Conservation (phyloP, 2,113 vertebrate genomes). For the Micromys minutus region DNA sequence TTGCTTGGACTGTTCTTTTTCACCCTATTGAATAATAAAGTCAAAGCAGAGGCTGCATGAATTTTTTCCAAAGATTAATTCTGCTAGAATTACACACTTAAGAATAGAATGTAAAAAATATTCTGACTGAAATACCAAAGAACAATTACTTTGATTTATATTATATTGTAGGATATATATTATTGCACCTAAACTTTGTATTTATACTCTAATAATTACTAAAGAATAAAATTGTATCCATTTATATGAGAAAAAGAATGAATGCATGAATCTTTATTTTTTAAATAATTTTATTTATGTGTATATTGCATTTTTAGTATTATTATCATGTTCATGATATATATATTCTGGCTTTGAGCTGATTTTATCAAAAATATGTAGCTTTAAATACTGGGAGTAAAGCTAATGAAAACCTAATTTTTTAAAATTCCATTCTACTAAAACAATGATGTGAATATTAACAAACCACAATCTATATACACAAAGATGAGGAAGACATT, state of each 20-base stretch:
- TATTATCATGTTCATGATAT: background rate
- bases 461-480: background rate
- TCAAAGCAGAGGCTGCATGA: background rate
- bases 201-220: background rate
- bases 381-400: background rate
- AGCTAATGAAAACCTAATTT: background rate
- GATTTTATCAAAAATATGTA: background rate
- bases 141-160: background rate
- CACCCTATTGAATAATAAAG: background rate
- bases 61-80: background rate
- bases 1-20: background rate
- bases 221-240: background rate
- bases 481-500: background rate
- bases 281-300: background rate
- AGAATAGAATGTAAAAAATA: background rate
- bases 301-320: background rate
- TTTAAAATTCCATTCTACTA: too few relatives aligned
- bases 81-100: background rate
- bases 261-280: background rate
- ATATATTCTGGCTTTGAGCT: background rate
- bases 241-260: background rate
- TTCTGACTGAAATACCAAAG: background rate
- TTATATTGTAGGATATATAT: background rate
- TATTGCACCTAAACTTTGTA: background rate
- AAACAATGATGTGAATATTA: background rate